These are phyloP conservation scores for Geotria australis DNA, from an alignment of 2,797 vertebrate species.

Conservation along the genomic window DNA sequence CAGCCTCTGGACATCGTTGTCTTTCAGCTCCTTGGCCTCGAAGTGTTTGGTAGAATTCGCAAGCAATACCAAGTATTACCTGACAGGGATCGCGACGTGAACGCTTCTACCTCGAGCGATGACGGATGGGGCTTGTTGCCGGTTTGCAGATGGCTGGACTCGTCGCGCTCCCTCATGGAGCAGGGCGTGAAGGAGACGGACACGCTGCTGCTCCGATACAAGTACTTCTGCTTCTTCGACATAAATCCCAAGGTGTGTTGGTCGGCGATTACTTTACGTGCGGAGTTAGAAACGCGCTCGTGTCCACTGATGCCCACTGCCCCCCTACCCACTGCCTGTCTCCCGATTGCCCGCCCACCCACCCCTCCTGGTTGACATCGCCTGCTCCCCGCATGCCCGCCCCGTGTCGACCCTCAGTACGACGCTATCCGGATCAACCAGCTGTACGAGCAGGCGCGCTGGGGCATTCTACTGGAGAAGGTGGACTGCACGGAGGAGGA, in stretches of 20 bases:
- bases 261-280: no score
- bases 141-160: constrained; percentile 71
- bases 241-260: constrained; percentile 75
- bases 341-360: no score
- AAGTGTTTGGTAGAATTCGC: no score
- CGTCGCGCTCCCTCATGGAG: constrained; percentile 83
- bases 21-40: no score
- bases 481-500: constrained; percentile 95
- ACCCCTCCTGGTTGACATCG: no score
- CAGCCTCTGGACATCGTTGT: no score
- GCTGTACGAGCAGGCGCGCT: constrained; percentile 85
- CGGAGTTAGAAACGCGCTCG: no score
- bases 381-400: no score
- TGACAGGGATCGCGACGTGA: no score
- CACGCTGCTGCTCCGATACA: constrained; percentile 55
- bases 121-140: not conserved
- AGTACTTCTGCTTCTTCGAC: constrained; percentile 93
- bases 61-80: no score
- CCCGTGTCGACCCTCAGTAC: constrained; percentile 20
- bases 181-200: constrained; percentile 57
- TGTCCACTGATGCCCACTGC: not conserved
- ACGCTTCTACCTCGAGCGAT: no score
- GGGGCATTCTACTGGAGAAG: constrained; percentile 71
- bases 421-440: constrained; percentile 79
- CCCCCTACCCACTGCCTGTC: no score